Base-by-base conservation (phyloP, 2,797 vertebrate species). In the Salmo trutta region DNA sequence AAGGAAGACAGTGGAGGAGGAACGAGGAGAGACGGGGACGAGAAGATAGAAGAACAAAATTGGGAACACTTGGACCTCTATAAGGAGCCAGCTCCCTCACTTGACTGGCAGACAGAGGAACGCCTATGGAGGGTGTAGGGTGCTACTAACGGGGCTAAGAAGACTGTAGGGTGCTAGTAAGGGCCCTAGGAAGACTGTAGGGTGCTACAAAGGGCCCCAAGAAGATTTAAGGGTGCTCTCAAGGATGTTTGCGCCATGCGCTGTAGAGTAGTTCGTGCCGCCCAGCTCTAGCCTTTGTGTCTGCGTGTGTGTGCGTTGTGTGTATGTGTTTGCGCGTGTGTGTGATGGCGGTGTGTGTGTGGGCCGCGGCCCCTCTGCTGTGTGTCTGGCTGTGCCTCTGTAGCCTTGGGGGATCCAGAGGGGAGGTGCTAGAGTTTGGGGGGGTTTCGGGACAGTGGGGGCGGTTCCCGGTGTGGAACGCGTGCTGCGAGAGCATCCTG, bases 381-480 rank as follows among this genome's bases (percentile, higher is more conserved):
- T 93, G 93, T 86, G 76, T 93, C 84, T 91, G 92, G 80, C 89
- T 93, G 81, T 93, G 92, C 90, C 91, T 93, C 65, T 93, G 92
- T 84, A 93, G 90, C 17, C 91, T 90, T 77, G 92, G 92, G 84
- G 89, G 92, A 82, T 91, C 91, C 82, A 90, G 92, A 78, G 91
- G 91, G 17, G 92, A 93, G 83, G 89, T 93, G 74, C 86, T 99
- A 90, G 98, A 99, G 92, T 99, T 98, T 86, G 97, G 97, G 0
- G 98, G 97, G 0, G 96, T 97, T 0, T 97, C 97, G 90, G 97
- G 96, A 86, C 98, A 99, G 85, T 99, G 98, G 98, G 98, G 97
- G 24, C 95, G 98, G 81, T 99, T 99, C 88, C 98, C 98, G 0
- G 98, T 99, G 93, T 99, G 98, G 98, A 99, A 99, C 36, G 98